These are phyloP conservation scores for Trypoxylon attenuatum DNA, from an alignment of 2,888 invertebrate genomes.

Conservation along the genomic window DNA sequence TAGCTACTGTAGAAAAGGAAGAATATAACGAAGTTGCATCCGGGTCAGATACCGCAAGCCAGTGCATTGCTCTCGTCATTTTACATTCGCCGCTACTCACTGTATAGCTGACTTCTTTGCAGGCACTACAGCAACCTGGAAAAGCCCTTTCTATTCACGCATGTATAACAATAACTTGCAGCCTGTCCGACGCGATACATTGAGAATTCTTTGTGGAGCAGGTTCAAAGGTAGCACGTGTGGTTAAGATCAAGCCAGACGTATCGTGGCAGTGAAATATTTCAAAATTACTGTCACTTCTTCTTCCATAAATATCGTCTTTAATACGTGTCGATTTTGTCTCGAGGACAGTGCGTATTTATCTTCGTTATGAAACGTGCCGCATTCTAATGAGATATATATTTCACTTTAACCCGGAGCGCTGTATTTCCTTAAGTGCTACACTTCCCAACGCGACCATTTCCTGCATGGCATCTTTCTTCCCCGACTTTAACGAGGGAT, in stretches of 20 bases:
- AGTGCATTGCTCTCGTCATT: conserved; percentile 4
- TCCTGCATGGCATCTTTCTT: no score
- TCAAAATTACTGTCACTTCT: conserved; percentile 1
- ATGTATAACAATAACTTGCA: neutral
- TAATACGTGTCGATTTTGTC: no score
- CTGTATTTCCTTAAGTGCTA: no score
- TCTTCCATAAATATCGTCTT: no score
- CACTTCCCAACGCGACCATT: no score
- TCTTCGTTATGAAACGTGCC: no score
- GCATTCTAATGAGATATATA: no score
- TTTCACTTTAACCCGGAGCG: no score
- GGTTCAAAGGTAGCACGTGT: neutral
- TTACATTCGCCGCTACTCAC: no score
- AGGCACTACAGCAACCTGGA: conserved; percentile 1
- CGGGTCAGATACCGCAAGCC: neutral
- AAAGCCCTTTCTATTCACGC: conserved; percentile 7
- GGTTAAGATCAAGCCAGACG: conserved; percentile 17
- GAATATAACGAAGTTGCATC: conserved; percentile 12
- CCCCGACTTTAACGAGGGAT: no score
- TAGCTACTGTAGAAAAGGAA: conserved; percentile 10
- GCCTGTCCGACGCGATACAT: neutral
- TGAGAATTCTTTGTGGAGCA: neutral
- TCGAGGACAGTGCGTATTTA: no score
- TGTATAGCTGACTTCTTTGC: no score
- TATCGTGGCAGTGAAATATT: conserved; percentile 2